phyloP scores from a whole-genome alignment of 2,113 vertebrate species.

The Corythornis vintsioides region DNA sequence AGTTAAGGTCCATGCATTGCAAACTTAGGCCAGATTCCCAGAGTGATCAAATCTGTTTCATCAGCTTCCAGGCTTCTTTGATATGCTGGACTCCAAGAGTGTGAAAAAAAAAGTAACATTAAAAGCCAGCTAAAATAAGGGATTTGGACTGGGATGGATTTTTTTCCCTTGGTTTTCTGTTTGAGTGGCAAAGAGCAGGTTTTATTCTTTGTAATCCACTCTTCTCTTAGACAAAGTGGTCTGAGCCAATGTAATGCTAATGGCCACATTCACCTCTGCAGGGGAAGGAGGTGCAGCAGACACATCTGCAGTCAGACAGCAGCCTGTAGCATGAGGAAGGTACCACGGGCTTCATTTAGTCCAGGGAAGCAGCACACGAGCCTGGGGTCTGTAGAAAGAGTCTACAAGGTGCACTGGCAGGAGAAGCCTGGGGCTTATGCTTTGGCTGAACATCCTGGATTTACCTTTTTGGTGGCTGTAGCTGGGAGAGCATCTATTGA shows the following conservation, averaged over 20 bases:
- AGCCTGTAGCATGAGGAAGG: neutral
- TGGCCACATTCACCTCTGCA: neutral
- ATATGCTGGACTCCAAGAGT: neutral
- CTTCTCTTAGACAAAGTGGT: neutral
- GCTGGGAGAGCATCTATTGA: neutral
- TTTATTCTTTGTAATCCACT: neutral
- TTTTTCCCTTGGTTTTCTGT: neutral
- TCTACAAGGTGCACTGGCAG: rapidly evolving
- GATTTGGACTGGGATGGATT: neutral
- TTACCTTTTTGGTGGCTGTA: neutral
- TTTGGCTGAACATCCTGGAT: neutral
- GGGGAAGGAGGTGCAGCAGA: neutral
- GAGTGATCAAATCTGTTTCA: constrained; percentile 4
- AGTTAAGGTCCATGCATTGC: neutral
- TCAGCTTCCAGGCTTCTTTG: neutral
- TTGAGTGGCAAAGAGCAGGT: neutral
- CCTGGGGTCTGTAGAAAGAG: rapidly evolving
- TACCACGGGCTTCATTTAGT: neutral
- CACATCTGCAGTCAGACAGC: neutral
- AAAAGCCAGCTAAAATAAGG: constrained; percentile 2
- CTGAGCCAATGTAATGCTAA: neutral
- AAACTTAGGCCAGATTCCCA: constrained; percentile 1
- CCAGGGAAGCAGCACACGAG: rapidly evolving
- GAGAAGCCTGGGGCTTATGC: neutral
- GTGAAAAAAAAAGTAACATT: neutral